Conservation (phyloP, 2,888 invertebrate species). For the Eupithecia tripunctaria region DNA sequence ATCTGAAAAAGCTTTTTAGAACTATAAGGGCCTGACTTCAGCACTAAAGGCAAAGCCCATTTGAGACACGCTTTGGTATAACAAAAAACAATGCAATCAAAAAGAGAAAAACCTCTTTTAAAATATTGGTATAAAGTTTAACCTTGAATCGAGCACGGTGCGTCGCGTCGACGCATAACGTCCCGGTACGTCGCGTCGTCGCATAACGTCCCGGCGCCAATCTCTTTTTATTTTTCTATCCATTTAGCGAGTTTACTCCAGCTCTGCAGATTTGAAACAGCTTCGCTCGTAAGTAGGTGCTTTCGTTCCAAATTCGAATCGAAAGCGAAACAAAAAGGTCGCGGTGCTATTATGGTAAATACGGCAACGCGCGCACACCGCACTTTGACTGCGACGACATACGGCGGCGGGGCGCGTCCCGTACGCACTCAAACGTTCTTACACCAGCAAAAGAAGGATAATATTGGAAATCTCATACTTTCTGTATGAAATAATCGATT, state of each 20-base stretch:
- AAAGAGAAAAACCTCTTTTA: background rate
- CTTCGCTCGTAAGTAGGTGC: slow-evolving; percentile 29
- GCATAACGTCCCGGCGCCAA: background rate
- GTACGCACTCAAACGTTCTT: background rate
- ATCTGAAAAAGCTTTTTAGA: no score
- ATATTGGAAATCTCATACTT: no score
- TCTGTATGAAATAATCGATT: no score
- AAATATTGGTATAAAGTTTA: background rate
- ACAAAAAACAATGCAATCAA: no score
- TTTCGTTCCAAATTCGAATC: slow-evolving; percentile 32
- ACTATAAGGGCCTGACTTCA: no score
- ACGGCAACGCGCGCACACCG: slow-evolving; percentile 27
- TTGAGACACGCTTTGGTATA: no score
- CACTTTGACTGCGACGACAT: slow-evolving; percentile 21
- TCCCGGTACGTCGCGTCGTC: background rate
- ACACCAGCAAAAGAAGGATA: background rate
- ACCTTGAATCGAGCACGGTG: background rate
- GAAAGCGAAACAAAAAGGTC: slow-evolving; percentile 39
- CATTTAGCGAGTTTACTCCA: slow-evolving; percentile 11
- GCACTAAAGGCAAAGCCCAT: no score
- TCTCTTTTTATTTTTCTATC: slow-evolving; percentile 12
- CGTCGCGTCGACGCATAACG: no score
- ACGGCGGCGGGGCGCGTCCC: slow-evolving; percentile 14
- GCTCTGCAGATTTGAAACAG: slow-evolving; percentile 18
- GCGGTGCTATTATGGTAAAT: slow-evolving; percentile 36